Conservation (phyloP, 2,888 invertebrate genomes). For the Loripinus fragilis region DNA sequence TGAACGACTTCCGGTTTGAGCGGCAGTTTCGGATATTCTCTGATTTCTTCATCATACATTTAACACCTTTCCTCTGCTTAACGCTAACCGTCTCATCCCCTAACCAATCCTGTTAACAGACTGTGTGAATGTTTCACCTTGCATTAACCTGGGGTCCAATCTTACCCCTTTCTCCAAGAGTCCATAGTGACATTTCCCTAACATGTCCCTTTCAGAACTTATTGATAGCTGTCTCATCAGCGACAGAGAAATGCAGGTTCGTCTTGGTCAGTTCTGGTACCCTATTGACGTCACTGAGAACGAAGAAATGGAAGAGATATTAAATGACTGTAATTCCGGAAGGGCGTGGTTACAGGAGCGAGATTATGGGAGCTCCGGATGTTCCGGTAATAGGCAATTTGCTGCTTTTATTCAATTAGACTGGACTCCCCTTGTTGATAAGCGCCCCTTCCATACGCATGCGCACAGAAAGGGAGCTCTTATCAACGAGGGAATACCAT, state of each 20-base stretch:
- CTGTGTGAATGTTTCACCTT: too few relatives aligned
- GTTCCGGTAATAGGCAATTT: constrained; percentile 21
- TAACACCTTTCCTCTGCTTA: too few relatives aligned
- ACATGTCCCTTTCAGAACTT: constrained; percentile 9
- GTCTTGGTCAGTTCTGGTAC: constrained; percentile 54
- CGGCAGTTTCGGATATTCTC: too few relatives aligned
- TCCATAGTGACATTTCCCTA: background rate
- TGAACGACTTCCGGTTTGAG: too few relatives aligned
- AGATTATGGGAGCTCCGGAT: background rate
- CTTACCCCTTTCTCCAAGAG: background rate
- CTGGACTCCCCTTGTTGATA: too few relatives aligned
- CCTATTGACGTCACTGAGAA: constrained; percentile 42
- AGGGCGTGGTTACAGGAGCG: constrained; percentile 5
- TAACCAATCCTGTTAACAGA: too few relatives aligned
- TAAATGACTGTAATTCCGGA: constrained; percentile 8
- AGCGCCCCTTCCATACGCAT: too few relatives aligned
- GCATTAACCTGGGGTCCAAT: too few relatives aligned
- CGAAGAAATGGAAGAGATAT: constrained; percentile 37
- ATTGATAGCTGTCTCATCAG: constrained; percentile 4
- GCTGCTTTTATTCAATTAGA: background rate
- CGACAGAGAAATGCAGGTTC: constrained; percentile 50
- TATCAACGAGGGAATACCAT: too few relatives aligned
- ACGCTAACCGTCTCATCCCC: too few relatives aligned
- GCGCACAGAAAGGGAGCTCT: too few relatives aligned
- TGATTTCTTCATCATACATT: too few relatives aligned